A percentile compares a stretch with the other conserved stretches of the same genome.
Evolutionary conservation across 2,888 invertebrate species (phyloP).

Genomic region (Agrotis segetum): DNA sequence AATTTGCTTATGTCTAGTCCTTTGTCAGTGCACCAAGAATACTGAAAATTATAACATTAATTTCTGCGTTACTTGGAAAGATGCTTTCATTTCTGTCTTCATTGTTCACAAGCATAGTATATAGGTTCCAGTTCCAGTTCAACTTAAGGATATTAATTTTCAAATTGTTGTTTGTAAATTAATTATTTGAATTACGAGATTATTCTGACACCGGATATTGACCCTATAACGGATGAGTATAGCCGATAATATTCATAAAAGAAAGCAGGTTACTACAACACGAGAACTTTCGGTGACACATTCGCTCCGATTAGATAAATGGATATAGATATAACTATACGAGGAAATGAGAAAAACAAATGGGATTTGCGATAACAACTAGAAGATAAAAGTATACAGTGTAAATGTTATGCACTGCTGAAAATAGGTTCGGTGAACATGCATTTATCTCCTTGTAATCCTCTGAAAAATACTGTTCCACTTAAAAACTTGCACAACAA

Average conservation of each 20-base stretch:
- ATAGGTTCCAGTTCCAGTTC: background rate
- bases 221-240: background rate
- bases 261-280: background rate
- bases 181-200: background rate
- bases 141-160: background rate
- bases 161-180: background rate
- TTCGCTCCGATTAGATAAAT: constrained; percentile 34
- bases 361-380: constrained; percentile 6
- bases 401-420: background rate
- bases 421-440: background rate
- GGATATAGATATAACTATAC: constrained; percentile 21
- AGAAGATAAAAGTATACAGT: constrained; percentile 16
- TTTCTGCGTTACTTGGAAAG: constrained; percentile 3
- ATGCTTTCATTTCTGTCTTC: too few relatives aligned
- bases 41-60: constrained; percentile 4
- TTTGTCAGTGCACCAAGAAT: background rate
- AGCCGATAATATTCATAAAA: background rate
- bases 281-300: constrained; percentile 17
- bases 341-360: constrained; percentile 33
- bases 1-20: background rate
- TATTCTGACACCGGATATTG: background rate
- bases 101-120: background rate
- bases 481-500: constrained; percentile 21
- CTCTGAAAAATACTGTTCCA: background rate
- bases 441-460: background rate